Percentiles rank a stretch among this genome's conserved stretches.
phyloP scores from a whole-genome alignment of 1,140 invertebrate species.

The Drosophila nasuta region DNA sequence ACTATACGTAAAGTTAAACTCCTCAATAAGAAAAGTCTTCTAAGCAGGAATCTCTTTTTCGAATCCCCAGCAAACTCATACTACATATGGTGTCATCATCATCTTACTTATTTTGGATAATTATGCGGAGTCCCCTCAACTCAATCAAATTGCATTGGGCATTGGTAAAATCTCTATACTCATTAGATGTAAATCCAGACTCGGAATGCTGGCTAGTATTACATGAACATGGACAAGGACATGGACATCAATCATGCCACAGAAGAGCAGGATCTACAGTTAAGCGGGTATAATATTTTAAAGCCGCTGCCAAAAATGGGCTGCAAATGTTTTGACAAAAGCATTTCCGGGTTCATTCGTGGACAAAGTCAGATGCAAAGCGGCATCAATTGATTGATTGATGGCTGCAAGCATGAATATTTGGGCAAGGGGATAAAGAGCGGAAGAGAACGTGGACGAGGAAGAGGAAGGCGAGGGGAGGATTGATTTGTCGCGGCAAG shows the following conservation, averaged over 20 bases:
- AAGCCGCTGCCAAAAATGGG: constrained; percentile 54
- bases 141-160: not conserved
- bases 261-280: constrained; percentile 4
- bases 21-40: too few species aligned
- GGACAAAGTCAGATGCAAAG: constrained; percentile 70
- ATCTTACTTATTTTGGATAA: not conserved
- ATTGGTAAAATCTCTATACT: constrained; percentile 61
- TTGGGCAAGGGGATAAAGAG: too few species aligned
- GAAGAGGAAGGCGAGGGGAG: not conserved
- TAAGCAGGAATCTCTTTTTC: too few species aligned
- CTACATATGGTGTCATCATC: not conserved
- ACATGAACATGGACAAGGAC: constrained; percentile 53
- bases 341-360: constrained; percentile 57
- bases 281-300: constrained; percentile 61
- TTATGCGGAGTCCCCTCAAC: not conserved
- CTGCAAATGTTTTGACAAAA: constrained; percentile 72
- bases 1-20: too few species aligned
- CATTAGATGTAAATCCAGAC: constrained; percentile 64
- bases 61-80: not conserved
- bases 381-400: constrained; percentile 75
- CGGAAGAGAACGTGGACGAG: too few species aligned
- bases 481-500: constrained; percentile 76
- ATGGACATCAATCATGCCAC: constrained; percentile 67
- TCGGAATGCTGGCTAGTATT: constrained; percentile 22
- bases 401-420: constrained; percentile 18